These are phyloP conservation scores for Holocentrus rufus DNA, from an alignment of 2,797 vertebrate species.

Conservation along the genomic window DNA sequence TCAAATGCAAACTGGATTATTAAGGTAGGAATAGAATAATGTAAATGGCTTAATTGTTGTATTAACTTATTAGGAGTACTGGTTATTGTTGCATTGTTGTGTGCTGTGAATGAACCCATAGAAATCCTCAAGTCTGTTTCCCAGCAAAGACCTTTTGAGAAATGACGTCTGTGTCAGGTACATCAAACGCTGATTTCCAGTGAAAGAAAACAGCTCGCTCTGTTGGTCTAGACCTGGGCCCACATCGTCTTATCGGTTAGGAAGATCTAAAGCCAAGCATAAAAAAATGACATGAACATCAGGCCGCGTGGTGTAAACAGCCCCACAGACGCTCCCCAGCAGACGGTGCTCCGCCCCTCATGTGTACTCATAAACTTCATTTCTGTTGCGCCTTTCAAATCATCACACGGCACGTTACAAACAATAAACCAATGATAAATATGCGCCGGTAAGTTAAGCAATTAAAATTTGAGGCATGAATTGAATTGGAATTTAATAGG, in stretches of 20 bases:
- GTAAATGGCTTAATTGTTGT: slow-evolving; percentile 22
- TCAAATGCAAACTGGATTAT: slow-evolving; percentile 18
- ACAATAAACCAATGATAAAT: slow-evolving; percentile 46
- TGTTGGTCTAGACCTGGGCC: slow-evolving; percentile 17
- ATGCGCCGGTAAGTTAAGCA: slow-evolving; percentile 36
- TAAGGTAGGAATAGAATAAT: slow-evolving; percentile 11
- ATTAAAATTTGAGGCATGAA: slow-evolving; percentile 53
- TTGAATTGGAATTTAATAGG: slow-evolving; percentile 22
- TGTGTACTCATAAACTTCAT: slow-evolving; percentile 61
- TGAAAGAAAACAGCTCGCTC: slow-evolving; percentile 20
- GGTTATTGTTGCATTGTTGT: background rate
- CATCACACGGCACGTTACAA: slow-evolving; percentile 38
- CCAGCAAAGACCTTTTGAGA: background rate
- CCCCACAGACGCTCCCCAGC: slow-evolving; percentile 44
- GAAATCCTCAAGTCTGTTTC: background rate
- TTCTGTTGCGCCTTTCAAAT: slow-evolving; percentile 48
- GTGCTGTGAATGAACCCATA: background rate
- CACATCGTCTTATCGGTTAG: slow-evolving; percentile 31
- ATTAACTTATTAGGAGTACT: slow-evolving; percentile 5
- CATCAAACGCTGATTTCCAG: slow-evolving; percentile 20
- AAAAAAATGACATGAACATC: slow-evolving; percentile 57
- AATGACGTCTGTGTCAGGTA: slow-evolving; percentile 8
- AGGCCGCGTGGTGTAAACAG: slow-evolving; percentile 56
- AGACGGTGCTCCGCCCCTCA: slow-evolving; percentile 49
- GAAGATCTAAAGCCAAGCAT: slow-evolving; percentile 41